These are phyloP conservation scores for Drosophila virilis DNA, from an alignment of 1,140 invertebrate genomes.

Conservation along the genomic window DNA sequence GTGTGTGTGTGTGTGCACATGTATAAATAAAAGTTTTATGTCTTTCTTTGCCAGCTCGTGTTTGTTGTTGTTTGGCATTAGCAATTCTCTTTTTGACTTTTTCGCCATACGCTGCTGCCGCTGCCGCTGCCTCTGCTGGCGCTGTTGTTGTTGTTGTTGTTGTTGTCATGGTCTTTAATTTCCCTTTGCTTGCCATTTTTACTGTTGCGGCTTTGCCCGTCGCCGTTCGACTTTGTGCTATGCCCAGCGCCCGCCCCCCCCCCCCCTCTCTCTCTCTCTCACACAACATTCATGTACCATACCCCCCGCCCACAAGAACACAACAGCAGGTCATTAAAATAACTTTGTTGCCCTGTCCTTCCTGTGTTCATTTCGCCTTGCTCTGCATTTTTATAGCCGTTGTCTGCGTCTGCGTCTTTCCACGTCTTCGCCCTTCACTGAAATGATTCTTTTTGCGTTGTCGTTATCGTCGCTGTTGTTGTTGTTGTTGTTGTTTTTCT, in stretches of 20 bases:
- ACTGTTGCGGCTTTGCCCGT: slow-evolving; percentile 58
- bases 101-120: slow-evolving; percentile 27
- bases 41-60: slow-evolving; percentile 26
- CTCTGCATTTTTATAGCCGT: slow-evolving; percentile 75
- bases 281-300: too few relatives aligned
- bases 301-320: not conserved
- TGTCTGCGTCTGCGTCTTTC: slow-evolving; percentile 35
- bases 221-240: slow-evolving; percentile 44
- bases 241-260: not conserved
- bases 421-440: slow-evolving; percentile 48
- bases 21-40: slow-evolving; percentile 41
- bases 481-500: slow-evolving; percentile 18
- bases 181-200: slow-evolving; percentile 57
- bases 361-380: slow-evolving; percentile 68
- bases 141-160: slow-evolving; percentile 16
- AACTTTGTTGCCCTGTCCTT: slow-evolving; percentile 80
- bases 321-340: slow-evolving; percentile 73
- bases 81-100: slow-evolving; percentile 55
- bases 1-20: not conserved
- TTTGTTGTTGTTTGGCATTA: slow-evolving; percentile 39
- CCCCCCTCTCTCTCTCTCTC: too few relatives aligned
- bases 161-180: slow-evolving; percentile 63
- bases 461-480: not conserved
- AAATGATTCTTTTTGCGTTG: slow-evolving; percentile 32
- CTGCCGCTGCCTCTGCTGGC: slow-evolving; percentile 3